Conservation (phyloP, 2,797 vertebrate genomes). For the Manis crassicaudata region DNA sequence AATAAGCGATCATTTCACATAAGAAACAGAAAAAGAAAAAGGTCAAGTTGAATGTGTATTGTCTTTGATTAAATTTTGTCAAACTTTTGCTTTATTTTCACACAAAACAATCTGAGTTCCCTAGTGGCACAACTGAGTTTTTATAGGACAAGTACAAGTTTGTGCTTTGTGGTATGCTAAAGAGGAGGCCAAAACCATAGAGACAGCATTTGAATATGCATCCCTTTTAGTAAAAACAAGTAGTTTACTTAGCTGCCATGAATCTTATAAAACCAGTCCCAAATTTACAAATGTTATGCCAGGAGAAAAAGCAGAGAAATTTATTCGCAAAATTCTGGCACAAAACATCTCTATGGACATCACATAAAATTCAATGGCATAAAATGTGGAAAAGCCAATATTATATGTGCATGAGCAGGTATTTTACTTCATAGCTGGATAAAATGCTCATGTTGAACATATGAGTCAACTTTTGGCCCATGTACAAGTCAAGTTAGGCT, state of each 20-base stretch:
- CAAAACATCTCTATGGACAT: neutral
- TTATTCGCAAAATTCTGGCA: slow-evolving; percentile 46
- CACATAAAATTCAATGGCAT: slow-evolving; percentile 10
- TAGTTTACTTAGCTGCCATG: neutral
- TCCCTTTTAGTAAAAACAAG: slow-evolving; percentile 22
- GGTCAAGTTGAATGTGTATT: neutral
- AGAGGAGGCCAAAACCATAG: neutral
- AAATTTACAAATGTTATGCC: neutral
- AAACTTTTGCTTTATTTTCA: neutral
- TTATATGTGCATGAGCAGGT: neutral
- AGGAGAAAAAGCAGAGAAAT: neutral
- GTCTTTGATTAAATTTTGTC: neutral
- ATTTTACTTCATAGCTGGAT: neutral
- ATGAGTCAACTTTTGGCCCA: neutral
- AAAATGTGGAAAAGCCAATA: neutral
- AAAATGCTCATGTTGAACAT: neutral
- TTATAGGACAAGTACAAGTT: neutral
- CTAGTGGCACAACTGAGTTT: neutral
- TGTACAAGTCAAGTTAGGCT: neutral
- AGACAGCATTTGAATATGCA: neutral
- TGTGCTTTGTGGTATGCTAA: neutral
- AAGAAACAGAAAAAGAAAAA: slow-evolving; percentile 21
- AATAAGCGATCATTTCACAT: neutral
- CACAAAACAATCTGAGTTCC: neutral
- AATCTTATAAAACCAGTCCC: neutral